These are phyloP conservation scores for Pampusana beccarii DNA, from an alignment of 2,113 vertebrate species.

Conservation along the genomic window DNA sequence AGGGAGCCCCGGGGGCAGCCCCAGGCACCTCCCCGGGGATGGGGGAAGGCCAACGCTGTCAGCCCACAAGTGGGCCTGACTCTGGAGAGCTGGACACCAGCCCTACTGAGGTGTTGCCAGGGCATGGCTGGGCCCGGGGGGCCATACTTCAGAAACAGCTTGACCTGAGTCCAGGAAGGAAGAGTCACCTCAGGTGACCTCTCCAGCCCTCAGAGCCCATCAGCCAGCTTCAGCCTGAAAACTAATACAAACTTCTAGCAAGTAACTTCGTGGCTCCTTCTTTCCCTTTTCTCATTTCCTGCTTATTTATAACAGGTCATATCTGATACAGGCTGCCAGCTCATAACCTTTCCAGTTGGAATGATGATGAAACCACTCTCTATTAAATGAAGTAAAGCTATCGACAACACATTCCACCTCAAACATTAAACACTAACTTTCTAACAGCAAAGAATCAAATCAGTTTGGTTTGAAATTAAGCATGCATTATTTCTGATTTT, in stretches of 20 bases:
- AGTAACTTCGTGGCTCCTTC: background rate
- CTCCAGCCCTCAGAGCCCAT: background rate
- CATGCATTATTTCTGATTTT: background rate
- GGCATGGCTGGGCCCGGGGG: background rate
- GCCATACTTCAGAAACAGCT: background rate
- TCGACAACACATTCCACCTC: background rate
- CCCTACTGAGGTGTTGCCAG: fast-evolving
- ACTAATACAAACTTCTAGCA: background rate
- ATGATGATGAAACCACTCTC: background rate
- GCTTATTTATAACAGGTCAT: background rate
- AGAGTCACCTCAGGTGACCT: background rate
- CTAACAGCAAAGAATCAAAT: background rate
- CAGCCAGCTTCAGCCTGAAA: background rate
- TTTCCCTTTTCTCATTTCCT: background rate
- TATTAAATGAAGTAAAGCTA: background rate
- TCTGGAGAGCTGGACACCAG: background rate
- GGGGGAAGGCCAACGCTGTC: fast-evolving
- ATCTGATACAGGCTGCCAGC: background rate
- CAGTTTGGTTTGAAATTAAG: background rate
- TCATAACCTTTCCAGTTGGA: background rate
- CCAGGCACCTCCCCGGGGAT: background rate
- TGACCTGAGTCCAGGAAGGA: background rate
- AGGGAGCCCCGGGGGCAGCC: background rate
- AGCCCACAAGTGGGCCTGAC: fast-evolving
- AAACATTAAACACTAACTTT: background rate